Percentiles rank a stretch among this genome's conserved stretches.
phyloP scores from a whole-genome alignment of 2,888 invertebrate species.

The Folsomia candida region DNA sequence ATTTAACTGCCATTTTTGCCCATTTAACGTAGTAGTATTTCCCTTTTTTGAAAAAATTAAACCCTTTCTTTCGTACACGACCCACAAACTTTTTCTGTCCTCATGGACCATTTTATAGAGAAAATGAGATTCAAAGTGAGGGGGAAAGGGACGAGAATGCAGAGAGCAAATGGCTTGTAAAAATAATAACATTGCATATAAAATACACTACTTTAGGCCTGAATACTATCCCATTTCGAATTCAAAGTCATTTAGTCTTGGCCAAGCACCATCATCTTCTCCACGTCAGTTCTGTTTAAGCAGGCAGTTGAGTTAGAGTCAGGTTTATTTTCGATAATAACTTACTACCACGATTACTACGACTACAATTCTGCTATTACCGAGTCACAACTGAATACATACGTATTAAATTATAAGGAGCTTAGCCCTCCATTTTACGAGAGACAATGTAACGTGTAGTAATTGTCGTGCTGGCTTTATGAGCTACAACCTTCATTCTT shows the following conservation, averaged over 20 bases:
- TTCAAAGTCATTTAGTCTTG: neutral
- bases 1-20: conserved; percentile 11
- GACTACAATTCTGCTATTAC: too few relatives aligned
- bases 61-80: conserved; percentile 12
- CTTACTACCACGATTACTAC: too few relatives aligned
- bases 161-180: conserved; percentile 51
- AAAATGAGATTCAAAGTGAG: conserved; percentile 51
- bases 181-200: conserved; percentile 52
- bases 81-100: conserved; percentile 34
- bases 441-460: too few relatives aligned
- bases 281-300: neutral
- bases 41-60: too few relatives aligned
- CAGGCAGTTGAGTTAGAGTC: too few relatives aligned
- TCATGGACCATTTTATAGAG: conserved; percentile 40
- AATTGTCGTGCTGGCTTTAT: too few relatives aligned
- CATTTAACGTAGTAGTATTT: too few relatives aligned
- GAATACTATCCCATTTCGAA: neutral
- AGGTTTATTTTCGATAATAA: too few relatives aligned
- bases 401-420: too few relatives aligned
- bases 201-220: conserved; percentile 49
- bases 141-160: conserved; percentile 48
- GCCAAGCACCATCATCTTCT: neutral
- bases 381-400: too few relatives aligned
- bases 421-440: too few relatives aligned
- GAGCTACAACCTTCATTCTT: too few relatives aligned